These are phyloP conservation scores for Atrina japonica DNA, from an alignment of 2,888 invertebrate genomes.

Conservation along the genomic window DNA sequence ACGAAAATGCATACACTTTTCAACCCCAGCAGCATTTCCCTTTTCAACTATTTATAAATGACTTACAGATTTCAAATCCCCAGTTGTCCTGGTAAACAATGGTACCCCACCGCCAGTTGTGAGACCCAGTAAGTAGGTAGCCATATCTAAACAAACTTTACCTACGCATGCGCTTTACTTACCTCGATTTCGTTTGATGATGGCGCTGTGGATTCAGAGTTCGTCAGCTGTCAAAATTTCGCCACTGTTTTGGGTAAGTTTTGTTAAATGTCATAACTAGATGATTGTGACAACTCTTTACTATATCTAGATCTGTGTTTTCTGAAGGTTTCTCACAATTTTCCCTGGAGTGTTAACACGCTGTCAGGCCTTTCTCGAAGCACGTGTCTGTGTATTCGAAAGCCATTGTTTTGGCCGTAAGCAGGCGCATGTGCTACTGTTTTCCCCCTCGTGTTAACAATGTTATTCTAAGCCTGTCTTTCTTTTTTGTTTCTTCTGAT, in stretches of 20 bases:
- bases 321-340: slow-evolving; percentile 1
- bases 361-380: slow-evolving; percentile 15
- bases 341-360: slow-evolving; percentile 18
- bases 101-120: slow-evolving; percentile 93
- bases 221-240: slow-evolving; percentile 55
- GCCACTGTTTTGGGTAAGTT: slow-evolving; percentile 37
- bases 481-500: not conserved
- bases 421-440: slow-evolving; percentile 29
- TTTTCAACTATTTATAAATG: not conserved
- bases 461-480: not conserved
- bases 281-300: slow-evolving; percentile 18
- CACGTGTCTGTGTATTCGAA: slow-evolving; percentile 30
- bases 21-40: too few species aligned
- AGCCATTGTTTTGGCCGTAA: slow-evolving; percentile 31
- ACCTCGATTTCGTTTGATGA: slow-evolving; percentile 54
- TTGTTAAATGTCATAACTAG: slow-evolving; percentile 33
- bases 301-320: slow-evolving; percentile 11
- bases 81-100: slow-evolving; percentile 91
- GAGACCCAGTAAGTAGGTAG: slow-evolving; percentile 90
- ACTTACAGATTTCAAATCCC: slow-evolving; percentile 85
- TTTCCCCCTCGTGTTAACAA: too few species aligned
- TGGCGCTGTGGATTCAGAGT: slow-evolving; percentile 57
- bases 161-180: slow-evolving; percentile 57
- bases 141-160: slow-evolving; percentile 83
- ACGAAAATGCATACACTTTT: not conserved